Conservation (phyloP, 2,113 vertebrate genomes). For the Pterocles gutturalis region DNA sequence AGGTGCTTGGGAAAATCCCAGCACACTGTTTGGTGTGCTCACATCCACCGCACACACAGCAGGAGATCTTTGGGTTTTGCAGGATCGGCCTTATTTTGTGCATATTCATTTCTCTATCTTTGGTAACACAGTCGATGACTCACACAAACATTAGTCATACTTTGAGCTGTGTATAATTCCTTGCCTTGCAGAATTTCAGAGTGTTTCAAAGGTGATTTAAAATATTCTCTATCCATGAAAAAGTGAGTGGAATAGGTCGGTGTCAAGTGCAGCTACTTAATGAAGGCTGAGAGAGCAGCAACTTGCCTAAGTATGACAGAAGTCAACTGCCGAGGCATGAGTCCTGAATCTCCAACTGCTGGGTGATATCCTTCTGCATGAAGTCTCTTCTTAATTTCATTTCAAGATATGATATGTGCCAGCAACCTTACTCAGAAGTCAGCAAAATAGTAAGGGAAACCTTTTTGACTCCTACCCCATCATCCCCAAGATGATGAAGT, state of each 20-base stretch:
- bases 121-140: background rate
- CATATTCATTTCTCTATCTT: conserved; percentile 12
- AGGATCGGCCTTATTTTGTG: conserved; percentile 41
- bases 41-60: background rate
- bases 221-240: background rate
- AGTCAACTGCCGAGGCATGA: background rate
- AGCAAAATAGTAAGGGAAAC: background rate
- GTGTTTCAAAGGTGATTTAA: background rate
- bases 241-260: background rate
- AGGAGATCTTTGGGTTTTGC: conserved; percentile 3
- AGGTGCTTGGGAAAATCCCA: background rate
- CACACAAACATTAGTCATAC: conserved; percentile 44
- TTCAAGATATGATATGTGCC: background rate
- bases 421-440: background rate
- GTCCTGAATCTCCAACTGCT: background rate
- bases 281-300: background rate
- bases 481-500: background rate
- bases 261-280: background rate
- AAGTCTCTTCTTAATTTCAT: background rate
- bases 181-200: conserved; percentile 44
- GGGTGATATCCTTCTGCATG: background rate
- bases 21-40: background rate
- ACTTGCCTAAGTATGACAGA: background rate
- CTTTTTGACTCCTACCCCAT: background rate
- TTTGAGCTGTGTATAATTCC: background rate